phyloP scores from a whole-genome alignment of 2,113 vertebrate genomes.

The Sitta europaea region DNA sequence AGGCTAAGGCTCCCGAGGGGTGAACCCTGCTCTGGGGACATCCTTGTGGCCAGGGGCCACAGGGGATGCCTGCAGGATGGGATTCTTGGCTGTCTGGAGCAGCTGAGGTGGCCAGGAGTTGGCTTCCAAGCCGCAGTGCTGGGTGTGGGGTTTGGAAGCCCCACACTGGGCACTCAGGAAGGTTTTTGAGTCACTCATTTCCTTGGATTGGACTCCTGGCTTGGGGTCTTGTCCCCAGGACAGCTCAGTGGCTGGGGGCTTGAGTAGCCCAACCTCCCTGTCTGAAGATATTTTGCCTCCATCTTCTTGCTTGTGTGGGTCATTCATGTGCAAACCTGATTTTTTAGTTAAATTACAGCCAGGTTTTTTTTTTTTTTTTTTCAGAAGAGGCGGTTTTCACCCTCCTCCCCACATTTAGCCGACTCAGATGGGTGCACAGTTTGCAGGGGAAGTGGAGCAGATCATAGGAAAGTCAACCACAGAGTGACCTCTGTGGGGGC shows the following conservation, averaged over 20 bases:
- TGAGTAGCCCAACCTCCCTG: background rate
- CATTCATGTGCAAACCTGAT: background rate
- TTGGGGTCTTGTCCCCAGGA: background rate
- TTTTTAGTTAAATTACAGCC: constrained; percentile 12
- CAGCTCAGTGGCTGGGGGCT: accelerated
- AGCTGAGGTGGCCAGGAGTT: background rate
- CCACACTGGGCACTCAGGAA: background rate
- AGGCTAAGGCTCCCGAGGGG: accelerated
- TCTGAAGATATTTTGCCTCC: background rate
- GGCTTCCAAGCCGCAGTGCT: background rate
- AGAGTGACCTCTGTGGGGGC: background rate
- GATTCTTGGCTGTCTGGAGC: accelerated
- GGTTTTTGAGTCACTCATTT: background rate
- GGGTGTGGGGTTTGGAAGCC: background rate
- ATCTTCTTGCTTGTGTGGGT: background rate
- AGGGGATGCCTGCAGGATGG: accelerated
- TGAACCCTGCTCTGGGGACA: background rate
- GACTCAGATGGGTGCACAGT: background rate
- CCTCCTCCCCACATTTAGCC: background rate
- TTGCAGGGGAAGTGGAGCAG: background rate
- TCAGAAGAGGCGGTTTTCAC: background rate
- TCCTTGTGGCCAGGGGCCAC: accelerated
- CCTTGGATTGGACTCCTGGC: background rate
- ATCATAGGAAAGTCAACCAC: background rate
- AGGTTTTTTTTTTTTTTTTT: constrained; percentile 1